Evolutionary conservation across 2,797 vertebrate species (phyloP).

Genomic region (Halcyon chelicuti): DNA sequence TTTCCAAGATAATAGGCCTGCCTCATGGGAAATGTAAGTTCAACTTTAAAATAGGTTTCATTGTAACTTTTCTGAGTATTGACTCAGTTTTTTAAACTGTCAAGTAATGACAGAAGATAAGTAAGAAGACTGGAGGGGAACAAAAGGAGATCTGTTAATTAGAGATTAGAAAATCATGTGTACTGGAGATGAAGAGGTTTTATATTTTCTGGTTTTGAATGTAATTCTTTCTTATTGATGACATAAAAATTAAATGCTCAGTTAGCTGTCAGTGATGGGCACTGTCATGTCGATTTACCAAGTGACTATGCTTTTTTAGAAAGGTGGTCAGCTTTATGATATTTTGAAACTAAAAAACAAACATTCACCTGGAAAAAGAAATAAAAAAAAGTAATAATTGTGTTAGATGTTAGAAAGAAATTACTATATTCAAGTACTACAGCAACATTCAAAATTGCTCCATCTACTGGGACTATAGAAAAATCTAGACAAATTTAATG

Average conservation of each 20-base stretch:
- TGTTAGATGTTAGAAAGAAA: neutral
- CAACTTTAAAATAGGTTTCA: neutral
- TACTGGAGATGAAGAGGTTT: neutral
- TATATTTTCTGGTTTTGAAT: slow-evolving; percentile 32
- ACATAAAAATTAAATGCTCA: slow-evolving; percentile 28
- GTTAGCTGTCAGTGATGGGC: slow-evolving; percentile 2
- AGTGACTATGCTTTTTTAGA: neutral
- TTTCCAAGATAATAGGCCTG: neutral
- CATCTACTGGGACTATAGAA: slow-evolving; percentile 59
- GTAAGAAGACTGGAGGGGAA: neutral
- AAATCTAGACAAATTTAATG: slow-evolving; percentile 20
- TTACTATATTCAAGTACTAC: neutral
- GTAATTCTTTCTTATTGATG: slow-evolving; percentile 17
- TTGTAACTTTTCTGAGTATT: neutral
- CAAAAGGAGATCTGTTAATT: neutral
- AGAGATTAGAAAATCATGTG: neutral
- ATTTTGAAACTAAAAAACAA: slow-evolving; percentile 48
- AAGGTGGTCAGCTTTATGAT: neutral
- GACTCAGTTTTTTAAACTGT: neutral
- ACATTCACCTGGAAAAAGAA: neutral
- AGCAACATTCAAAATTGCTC: slow-evolving; percentile 65
- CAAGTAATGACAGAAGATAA: neutral
- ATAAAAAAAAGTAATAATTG: neutral
- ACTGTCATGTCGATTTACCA: slow-evolving; percentile 49
- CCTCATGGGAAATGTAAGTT: neutral